Percentiles rank a stretch among this genome's conserved stretches.
Conservation (phyloP, 2,888 invertebrate species). For the Drosophila mercatorum region DNA sequence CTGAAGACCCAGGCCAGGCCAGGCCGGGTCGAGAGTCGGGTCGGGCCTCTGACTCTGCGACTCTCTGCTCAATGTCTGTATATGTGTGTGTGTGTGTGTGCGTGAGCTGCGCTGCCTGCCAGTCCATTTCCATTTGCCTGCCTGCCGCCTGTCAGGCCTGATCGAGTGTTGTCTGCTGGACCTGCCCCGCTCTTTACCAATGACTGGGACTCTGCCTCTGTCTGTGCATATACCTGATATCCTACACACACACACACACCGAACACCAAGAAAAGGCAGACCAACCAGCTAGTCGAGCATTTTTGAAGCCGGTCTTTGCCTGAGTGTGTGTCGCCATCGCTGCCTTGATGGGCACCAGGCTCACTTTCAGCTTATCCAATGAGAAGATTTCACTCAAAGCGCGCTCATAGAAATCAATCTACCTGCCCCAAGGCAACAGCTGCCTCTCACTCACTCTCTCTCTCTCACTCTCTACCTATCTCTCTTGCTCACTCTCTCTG, state of each 20-base stretch:
- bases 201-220: slow-evolving; percentile 6
- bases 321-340: slow-evolving; percentile 53
- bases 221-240: slow-evolving; percentile 46
- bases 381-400: slow-evolving; percentile 60
- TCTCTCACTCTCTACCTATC: background rate
- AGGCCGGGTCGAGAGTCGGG: slow-evolving; percentile 25
- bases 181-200: slow-evolving; percentile 42
- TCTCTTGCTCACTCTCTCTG: slow-evolving; percentile 19
- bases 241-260: slow-evolving; percentile 25
- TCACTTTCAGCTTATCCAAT: slow-evolving; percentile 47
- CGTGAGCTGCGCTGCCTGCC: slow-evolving; percentile 42
- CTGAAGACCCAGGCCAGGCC: slow-evolving; percentile 31
- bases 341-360: slow-evolving; percentile 37
- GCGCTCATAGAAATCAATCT: slow-evolving; percentile 38
- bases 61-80: slow-evolving; percentile 3
- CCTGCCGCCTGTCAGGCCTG: slow-evolving; percentile 43
- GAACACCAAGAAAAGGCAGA: slow-evolving; percentile 31
- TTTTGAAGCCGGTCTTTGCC: slow-evolving; percentile 45
- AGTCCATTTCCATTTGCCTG: slow-evolving; percentile 54
- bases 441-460: slow-evolving; percentile 7
- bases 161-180: slow-evolving; percentile 46
- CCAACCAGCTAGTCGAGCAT: slow-evolving; percentile 57
- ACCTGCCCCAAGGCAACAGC: slow-evolving; percentile 31
- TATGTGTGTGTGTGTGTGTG: slow-evolving; percentile 21
- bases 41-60: slow-evolving; percentile 31